Percentiles rank a stretch among this genome's conserved stretches.
Conservation (phyloP, 2,113 vertebrate species). For the Hemiscyllium ocellatum region DNA sequence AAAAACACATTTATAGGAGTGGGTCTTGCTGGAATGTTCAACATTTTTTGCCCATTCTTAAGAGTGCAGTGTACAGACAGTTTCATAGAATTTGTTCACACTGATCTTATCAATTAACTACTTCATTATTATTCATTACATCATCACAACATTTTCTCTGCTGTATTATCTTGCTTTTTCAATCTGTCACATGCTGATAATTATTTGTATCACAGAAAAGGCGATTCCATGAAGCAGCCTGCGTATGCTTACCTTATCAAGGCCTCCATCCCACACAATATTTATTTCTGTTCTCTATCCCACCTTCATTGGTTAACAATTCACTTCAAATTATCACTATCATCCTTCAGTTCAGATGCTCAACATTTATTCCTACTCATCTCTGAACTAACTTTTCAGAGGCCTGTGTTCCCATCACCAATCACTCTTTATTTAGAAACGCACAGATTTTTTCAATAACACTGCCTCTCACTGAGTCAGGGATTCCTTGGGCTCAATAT, state of each 20-base stretch:
- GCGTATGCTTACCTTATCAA: background rate
- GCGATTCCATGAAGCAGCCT: background rate
- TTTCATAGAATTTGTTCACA: background rate
- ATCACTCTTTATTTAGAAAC: no score
- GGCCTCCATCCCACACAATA: background rate
- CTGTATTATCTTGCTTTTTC: background rate
- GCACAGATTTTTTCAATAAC: no score
- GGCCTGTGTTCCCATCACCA: no score
- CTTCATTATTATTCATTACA: background rate
- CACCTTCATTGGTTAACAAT: background rate
- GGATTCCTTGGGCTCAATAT: no score
- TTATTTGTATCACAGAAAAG: background rate
- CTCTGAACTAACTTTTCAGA: no score
- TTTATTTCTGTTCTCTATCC: background rate
- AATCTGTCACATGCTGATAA: background rate
- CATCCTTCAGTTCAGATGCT: background rate
- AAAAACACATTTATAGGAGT: background rate
- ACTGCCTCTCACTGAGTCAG: no score
- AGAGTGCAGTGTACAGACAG: background rate
- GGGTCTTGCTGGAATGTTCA: no score
- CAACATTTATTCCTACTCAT: background rate
- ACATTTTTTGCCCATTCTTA: no score
- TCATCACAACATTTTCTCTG: background rate
- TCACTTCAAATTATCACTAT: background rate
- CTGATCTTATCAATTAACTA: background rate